Conservation (phyloP, 2,113 vertebrate species). For the Cavia aperea region DNA sequence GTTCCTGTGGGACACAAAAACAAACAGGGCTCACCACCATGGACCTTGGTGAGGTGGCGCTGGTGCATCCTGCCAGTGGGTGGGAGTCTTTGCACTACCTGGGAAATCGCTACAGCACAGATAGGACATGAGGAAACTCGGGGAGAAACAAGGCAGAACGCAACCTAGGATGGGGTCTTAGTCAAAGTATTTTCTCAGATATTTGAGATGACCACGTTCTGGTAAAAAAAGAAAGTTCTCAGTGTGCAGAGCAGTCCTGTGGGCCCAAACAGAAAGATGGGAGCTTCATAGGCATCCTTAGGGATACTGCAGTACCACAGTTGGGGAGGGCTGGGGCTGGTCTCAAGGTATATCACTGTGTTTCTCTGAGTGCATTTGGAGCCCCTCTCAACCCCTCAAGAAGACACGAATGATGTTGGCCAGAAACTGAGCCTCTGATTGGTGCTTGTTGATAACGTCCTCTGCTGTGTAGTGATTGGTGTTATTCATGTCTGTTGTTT, state of each 20-base stretch:
- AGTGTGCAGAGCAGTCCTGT: not conserved
- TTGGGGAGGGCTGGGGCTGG: too few relatives aligned
- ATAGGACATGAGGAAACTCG: not conserved
- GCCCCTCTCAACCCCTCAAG: accelerated
- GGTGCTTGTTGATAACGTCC: not conserved
- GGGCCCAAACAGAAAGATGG: not conserved
- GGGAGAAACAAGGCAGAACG: not conserved
- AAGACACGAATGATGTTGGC: not conserved
- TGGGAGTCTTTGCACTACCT: not conserved
- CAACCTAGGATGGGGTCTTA: not conserved
- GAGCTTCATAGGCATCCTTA: not conserved
- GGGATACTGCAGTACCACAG: not conserved
- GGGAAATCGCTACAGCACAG: not conserved
- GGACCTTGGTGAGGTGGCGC: not conserved
- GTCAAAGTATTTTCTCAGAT: not conserved
- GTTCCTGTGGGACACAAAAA: not conserved
- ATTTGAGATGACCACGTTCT: not conserved
- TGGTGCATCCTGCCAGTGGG: not conserved
- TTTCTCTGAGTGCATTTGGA: not conserved
- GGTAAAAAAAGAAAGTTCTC: not conserved
- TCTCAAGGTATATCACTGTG: not conserved
- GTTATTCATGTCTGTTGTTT: not conserved
- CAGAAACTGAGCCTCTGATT: not conserved
- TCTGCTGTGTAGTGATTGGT: not conserved
- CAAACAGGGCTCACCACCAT: not conserved